Evolutionary conservation across 64 coral and sea anemone species (phyloP).

Genomic region (Montipora foliosa): DNA sequence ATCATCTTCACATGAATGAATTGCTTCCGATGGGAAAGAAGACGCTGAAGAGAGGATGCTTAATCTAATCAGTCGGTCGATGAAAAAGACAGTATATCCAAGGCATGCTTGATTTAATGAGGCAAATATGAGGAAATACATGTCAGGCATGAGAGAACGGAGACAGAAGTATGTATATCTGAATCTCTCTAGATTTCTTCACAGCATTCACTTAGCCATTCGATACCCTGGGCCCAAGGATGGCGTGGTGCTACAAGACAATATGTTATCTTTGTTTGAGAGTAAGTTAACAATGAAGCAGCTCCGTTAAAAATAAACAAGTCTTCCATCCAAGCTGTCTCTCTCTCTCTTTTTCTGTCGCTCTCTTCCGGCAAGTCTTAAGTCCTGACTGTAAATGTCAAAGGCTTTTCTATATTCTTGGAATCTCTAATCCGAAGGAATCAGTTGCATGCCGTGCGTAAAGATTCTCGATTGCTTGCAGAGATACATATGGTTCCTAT

Average conservation of each 20-base stretch:
- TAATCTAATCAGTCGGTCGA: neutral
- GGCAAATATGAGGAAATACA: neutral
- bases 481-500: slow-evolving; percentile 52
- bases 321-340: neutral
- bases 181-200: neutral
- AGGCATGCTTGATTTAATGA: neutral
- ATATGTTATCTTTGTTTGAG: slow-evolving; percentile 23
- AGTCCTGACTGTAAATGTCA: neutral
- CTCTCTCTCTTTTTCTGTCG: too few species aligned
- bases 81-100: neutral
- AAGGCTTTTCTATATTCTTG: neutral
- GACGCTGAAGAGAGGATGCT: neutral
- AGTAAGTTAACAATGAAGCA: neutral
- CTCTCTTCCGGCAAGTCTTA: neutral
- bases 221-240: neutral
- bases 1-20: too few species aligned
- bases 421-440: neutral
- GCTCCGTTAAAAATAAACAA: slow-evolving; percentile 27
- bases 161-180: neutral
- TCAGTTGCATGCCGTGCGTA: neutral
- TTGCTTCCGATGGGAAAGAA: neutral
- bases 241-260: neutral
- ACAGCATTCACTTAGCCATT: neutral
- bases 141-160: neutral
- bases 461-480: neutral